A percentile compares a stretch with the other conserved stretches of the same genome.
These are phyloP conservation scores for Chloroceryle aenea DNA, from an alignment of 2,113 vertebrate genomes.

Conservation along the genomic window DNA sequence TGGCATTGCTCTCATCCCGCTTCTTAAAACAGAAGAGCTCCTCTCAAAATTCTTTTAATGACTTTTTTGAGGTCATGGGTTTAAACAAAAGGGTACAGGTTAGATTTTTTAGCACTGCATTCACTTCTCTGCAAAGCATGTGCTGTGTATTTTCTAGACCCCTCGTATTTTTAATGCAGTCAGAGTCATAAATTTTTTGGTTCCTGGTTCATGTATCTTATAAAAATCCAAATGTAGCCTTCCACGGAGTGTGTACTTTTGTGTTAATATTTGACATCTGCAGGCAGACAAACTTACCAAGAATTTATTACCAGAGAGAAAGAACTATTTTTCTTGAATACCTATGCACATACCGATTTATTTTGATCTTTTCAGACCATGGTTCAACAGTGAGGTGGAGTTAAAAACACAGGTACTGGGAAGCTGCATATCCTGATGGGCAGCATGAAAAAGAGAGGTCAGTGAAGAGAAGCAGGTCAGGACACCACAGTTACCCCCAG, in stretches of 20 bases:
- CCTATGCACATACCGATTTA: not conserved
- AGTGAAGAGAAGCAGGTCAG: not conserved
- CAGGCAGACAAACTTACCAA: not conserved
- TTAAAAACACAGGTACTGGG: not conserved
- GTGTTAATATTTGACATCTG: constrained; percentile 30
- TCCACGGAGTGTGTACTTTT: not conserved
- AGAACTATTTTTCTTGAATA: not conserved
- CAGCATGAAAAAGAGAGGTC: not conserved
- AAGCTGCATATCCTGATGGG: not conserved
- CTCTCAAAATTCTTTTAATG: not conserved
- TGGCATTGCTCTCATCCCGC: not conserved
- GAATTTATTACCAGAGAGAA: not conserved
- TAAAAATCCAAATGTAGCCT: not conserved
- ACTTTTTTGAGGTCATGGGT: not conserved
- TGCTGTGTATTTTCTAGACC: not conserved
- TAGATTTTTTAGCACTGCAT: not conserved
- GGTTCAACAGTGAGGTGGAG: not conserved
- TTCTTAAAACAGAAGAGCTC: not conserved
- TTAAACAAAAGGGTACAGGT: constrained; percentile 1
- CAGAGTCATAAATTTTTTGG: not conserved
- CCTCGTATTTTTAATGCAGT: not conserved
- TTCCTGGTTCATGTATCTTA: not conserved
- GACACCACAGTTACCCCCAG: not conserved
- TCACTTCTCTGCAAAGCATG: not conserved
- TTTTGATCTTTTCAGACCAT: not conserved